Conservation (phyloP, 2,113 vertebrate species). For the Microcebus tavaratra region DNA sequence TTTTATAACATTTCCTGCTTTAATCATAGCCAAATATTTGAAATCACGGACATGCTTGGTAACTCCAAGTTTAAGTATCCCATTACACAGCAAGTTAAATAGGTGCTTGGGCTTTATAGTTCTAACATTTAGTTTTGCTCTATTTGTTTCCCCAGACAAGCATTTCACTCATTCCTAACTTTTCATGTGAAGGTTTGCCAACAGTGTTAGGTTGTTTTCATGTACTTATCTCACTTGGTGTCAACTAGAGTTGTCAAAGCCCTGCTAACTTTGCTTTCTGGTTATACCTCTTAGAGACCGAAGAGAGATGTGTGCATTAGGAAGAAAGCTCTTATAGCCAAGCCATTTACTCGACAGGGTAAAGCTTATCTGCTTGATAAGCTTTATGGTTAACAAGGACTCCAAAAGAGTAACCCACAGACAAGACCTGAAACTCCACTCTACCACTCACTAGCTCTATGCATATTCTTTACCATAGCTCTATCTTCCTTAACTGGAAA, state of each 20-base stretch:
- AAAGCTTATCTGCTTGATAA: background rate
- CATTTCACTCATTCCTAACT: background rate
- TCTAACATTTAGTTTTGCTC: background rate
- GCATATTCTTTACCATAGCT: background rate
- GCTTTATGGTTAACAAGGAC: background rate
- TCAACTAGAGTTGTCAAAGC: background rate
- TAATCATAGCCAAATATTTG: slow-evolving; percentile 57
- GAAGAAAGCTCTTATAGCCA: background rate
- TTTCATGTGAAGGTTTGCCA: background rate
- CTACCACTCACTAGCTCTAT: background rate
- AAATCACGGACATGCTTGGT: slow-evolving; percentile 10
- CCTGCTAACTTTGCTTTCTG: background rate
- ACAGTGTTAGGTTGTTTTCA: background rate
- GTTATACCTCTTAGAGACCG: background rate
- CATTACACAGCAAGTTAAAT: background rate
- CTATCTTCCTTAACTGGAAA: background rate
- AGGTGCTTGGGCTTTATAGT: background rate
- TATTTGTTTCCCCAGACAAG: background rate
- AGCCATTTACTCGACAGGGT: background rate
- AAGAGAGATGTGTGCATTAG: background rate
- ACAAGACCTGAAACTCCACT: background rate
- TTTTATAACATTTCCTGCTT: slow-evolving; percentile 45
- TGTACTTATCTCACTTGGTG: background rate
- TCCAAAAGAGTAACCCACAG: background rate
- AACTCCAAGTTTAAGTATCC: background rate